A percentile compares a stretch with the other conserved stretches of the same genome.
phyloP scores from a whole-genome alignment of 2,797 vertebrate species.

The Trachurus trachurus region DNA sequence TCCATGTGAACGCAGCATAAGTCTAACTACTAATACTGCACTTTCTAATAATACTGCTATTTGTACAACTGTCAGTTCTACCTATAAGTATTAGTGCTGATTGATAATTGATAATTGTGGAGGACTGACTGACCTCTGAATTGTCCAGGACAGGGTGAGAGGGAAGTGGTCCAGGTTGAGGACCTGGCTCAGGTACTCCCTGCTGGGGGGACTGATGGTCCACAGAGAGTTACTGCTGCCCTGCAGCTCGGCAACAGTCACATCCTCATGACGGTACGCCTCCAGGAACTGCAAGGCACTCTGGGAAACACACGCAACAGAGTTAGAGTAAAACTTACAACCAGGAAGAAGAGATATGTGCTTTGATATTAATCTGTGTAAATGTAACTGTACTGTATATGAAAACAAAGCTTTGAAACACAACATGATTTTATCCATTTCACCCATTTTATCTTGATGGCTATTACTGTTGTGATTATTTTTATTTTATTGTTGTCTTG shows the following conservation, averaged over 20 bases:
- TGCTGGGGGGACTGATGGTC: constrained; percentile 97
- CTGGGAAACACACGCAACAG: constrained; percentile 74
- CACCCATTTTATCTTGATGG: too few relatives aligned
- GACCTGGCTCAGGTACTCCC: constrained; percentile 91
- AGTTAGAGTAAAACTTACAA: not conserved
- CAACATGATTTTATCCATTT: too few relatives aligned
- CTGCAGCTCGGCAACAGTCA: constrained; percentile 93
- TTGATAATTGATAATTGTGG: not conserved
- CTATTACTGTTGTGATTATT: too few relatives aligned
- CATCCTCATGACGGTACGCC: constrained; percentile 91
- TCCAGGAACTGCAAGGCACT: constrained; percentile 95
- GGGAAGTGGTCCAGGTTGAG: constrained; percentile 89
- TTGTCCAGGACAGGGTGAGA: constrained; percentile 93
- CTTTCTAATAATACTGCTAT: not conserved
- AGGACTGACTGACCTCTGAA: constrained; percentile 87
- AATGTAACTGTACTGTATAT: too few relatives aligned
- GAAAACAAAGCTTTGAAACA: too few relatives aligned
- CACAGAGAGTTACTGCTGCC: constrained; percentile 96
- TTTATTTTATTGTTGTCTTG: too few relatives aligned
- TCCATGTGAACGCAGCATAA: too few relatives aligned
- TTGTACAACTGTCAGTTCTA: not conserved
- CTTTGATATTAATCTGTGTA: too few relatives aligned
- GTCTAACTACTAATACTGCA: not conserved
- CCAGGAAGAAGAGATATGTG: too few relatives aligned
- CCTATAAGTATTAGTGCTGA: not conserved